Conservation (phyloP, 2,113 vertebrate species). For the Oncorhynchus gorbuscha region DNA sequence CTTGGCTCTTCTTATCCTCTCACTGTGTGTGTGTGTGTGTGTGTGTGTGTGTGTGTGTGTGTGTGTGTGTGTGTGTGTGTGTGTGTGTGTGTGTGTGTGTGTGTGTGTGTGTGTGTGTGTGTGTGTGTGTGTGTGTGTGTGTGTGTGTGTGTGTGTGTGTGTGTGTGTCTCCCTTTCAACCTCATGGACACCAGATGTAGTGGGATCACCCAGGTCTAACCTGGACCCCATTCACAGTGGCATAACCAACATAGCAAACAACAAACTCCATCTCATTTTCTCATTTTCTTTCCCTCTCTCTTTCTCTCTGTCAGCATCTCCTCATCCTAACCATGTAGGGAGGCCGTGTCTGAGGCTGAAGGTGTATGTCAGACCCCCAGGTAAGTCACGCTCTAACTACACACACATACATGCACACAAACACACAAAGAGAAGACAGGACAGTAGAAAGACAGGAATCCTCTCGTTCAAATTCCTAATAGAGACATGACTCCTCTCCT, state of each 20-base stretch:
- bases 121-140: background rate
- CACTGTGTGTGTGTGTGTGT: slow-evolving; percentile 45
- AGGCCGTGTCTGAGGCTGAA: slow-evolving; percentile 89
- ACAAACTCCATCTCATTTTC: background rate
- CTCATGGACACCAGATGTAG: background rate
- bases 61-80: background rate
- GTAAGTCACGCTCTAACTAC: slow-evolving; percentile 63
- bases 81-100: background rate
- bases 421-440: slow-evolving; percentile 19
- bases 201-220: background rate
- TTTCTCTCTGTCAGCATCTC: slow-evolving; percentile 75
- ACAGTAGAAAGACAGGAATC: too few species aligned
- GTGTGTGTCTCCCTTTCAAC: background rate
- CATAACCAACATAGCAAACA: background rate
- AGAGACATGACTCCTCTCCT: too few species aligned
- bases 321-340: slow-evolving; percentile 85
- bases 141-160: slow-evolving; percentile 30
- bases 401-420: slow-evolving; percentile 18
- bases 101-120: background rate
- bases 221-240: background rate
- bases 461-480: too few species aligned
- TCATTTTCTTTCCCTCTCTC: background rate
- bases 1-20: slow-evolving; percentile 18
- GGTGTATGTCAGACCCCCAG: slow-evolving; percentile 87
- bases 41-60: background rate